Conservation (phyloP, 2,888 invertebrate genomes). For the Autographa gamma region DNA sequence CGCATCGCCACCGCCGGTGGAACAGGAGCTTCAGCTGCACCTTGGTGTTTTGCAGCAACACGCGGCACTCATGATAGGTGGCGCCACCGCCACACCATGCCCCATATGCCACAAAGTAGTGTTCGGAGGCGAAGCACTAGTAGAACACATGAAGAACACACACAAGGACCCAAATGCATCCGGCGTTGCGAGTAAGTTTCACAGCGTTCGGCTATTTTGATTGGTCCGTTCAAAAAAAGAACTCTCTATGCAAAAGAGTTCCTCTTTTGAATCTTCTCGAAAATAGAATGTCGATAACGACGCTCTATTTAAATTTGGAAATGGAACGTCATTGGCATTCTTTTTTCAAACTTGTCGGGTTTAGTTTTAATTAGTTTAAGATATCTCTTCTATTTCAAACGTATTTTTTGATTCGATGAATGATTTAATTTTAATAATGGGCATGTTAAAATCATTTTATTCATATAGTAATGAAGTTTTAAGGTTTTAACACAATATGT, state of each 20-base stretch:
- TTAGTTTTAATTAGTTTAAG: conserved; percentile 51
- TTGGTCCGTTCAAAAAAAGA: conserved; percentile 54
- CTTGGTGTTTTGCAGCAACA: conserved; percentile 98
- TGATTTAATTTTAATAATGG: conserved; percentile 45
- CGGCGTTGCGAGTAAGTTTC: conserved; percentile 96
- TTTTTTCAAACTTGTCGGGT: conserved; percentile 58
- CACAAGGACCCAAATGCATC: conserved; percentile 97
- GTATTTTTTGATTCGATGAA: conserved; percentile 39
- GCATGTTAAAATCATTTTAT: conserved; percentile 45
- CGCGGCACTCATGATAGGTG: conserved; percentile 96
- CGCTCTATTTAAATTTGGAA: conserved; percentile 48
- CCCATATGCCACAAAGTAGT: conserved; percentile 98
- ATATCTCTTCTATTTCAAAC: conserved; percentile 59
- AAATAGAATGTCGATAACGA: conserved; percentile 56
- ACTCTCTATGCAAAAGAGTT: conserved; percentile 38
- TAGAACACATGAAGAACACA: conserved; percentile 98
- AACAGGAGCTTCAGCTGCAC: conserved; percentile 96
- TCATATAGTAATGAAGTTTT: conserved; percentile 17
- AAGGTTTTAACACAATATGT: conserved; percentile 29
- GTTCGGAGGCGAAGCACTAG: conserved; percentile 96
- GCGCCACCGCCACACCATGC: conserved; percentile 97
- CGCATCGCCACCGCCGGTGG: conserved; percentile 83
- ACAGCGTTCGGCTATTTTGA: conserved; percentile 62
- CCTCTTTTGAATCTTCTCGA: conserved; percentile 54
- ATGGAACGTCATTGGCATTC: conserved; percentile 53